Base-by-base conservation (phyloP, 2,888 invertebrate genomes). In the Epicampocera succincta region DNA sequence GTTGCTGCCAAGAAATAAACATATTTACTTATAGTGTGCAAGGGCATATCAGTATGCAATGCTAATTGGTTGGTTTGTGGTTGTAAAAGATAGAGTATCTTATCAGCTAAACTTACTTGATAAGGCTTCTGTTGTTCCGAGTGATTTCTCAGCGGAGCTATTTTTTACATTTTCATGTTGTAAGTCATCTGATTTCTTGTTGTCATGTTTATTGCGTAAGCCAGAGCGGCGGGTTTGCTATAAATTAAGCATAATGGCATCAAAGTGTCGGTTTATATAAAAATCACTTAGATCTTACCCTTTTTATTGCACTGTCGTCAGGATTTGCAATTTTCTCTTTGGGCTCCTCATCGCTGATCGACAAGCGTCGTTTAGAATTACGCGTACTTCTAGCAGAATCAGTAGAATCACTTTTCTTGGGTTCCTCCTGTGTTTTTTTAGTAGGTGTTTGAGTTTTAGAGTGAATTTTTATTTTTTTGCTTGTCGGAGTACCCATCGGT, bases 171-270 rank as follows among this genome's bases (percentile, higher is more conserved):
- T 78, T 56, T 82, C 78, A 15, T 52, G 65, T 61, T 46, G 54
- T 13, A 66, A 19, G 1, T 82, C 78, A 17, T 78, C 78, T 6
- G 46, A 1, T 46, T 71, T 71, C 40, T 82, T 82, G 15, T 61
- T 82, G 11, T 82, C 82, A 56, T 71, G 66, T 74, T 82, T 82
- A 58, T 74, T 78, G 1, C 82, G 78, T 66, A 82, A 66, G 12
- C 82, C 78, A 44, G 74, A 61, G 11, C 82, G 82, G 8, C 82
- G 78, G 15, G 82, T 82, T 75, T 74, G 69, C 74, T 82, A 50
- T 61, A 74, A 79, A 44, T 25, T 12, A 19, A 1, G 25, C 11
- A 33, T 9, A 17, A 60, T 52, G 42, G 19, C 3, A 21, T 0
- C 8, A 33, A 29, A 33, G 9, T 33, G 9, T 42, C 29, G 17